These are phyloP conservation scores for Taphrorychus bicolor DNA, from an alignment of 2,888 invertebrate genomes.

Conservation along the genomic window DNA sequence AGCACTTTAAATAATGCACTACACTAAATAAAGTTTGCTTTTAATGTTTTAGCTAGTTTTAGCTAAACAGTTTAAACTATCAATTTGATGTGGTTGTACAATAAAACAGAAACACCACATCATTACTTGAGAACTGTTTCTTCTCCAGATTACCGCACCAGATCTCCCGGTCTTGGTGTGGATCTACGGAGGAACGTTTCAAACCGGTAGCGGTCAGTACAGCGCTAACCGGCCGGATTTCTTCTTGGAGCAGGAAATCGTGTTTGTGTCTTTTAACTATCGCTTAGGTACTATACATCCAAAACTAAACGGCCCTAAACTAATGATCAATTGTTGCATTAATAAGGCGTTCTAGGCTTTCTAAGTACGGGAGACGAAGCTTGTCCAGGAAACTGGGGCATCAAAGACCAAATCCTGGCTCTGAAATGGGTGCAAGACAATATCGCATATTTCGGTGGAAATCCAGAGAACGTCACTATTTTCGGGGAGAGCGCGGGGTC, in stretches of 20 bases:
- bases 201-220: conserved; percentile 41
- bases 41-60: too few relatives aligned
- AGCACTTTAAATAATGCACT: too few relatives aligned
- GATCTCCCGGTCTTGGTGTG: conserved; percentile 44
- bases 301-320: background rate
- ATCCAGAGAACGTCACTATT: conserved; percentile 45
- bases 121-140: background rate
- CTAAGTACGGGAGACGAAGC: conserved; percentile 44
- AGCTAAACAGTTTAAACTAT: too few relatives aligned
- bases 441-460: conserved; percentile 45
- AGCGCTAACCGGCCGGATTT: conserved; percentile 41
- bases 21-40: too few relatives aligned
- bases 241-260: conserved; percentile 43
- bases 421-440: conserved; percentile 46
- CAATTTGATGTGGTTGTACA: too few relatives aligned
- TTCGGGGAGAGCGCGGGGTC: conserved; percentile 48
- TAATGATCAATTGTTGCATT: too few relatives aligned
- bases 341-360: conserved; percentile 42
- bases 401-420: conserved; percentile 48
- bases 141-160: background rate
- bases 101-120: background rate
- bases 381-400: conserved; percentile 45
- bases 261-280: conserved; percentile 46
- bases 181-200: conserved; percentile 47
- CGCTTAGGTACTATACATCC: conserved; percentile 38